Base-by-base conservation (phyloP, 2,888 invertebrate species). In the Drosophila paramelanica region DNA sequence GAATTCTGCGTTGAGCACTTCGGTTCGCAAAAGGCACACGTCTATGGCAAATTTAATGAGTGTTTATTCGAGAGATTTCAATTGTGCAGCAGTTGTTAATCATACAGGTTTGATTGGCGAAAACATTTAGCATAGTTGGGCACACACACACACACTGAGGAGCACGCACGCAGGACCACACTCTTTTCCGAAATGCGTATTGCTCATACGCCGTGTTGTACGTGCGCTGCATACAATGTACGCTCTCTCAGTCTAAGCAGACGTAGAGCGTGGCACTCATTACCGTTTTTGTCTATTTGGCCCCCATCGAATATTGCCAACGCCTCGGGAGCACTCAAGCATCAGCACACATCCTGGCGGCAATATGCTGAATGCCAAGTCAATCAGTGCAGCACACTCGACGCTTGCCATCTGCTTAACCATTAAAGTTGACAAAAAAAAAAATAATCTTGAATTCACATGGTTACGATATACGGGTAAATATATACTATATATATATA, bases 191-290 rank as follows among this genome's bases (percentile, higher is more conserved):
- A 41, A 14, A 31, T 33, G 17, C 17, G 17, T 49, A 70, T 87
- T 69, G 64, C 72, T 81, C 79, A 87, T 87, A 72, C 69, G 81
- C 67, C 57, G 45, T 50, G 69, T 61, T 46, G n/a, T 67, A 84
- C 88, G 85, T 88, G 81, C 47, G 56, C 25, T 75, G 81, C 68
- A 81, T 81, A 64, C 81, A 80, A 55, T 61, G 25, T 45, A 27
- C 38, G 39, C n/a, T 14, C 46, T 60, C 39, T 50, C n/a, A 14
- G 14, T 17, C 27, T 23, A 23, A 23, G 23, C 4, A 45, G 36
- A 33, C 41, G 17, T 17, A 42, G 11, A n/a, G 41, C 17, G n/a
- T 17, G 58, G 58, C 50, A 55, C 50, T 74, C 57, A 77, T 67
- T 67, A 77, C 41, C 43, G 20, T 33, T 67, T 38, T 46, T 55